Evolutionary conservation across 1,140 invertebrate genomes (phyloP).

Genomic region (Sycophila sp.): DNA sequence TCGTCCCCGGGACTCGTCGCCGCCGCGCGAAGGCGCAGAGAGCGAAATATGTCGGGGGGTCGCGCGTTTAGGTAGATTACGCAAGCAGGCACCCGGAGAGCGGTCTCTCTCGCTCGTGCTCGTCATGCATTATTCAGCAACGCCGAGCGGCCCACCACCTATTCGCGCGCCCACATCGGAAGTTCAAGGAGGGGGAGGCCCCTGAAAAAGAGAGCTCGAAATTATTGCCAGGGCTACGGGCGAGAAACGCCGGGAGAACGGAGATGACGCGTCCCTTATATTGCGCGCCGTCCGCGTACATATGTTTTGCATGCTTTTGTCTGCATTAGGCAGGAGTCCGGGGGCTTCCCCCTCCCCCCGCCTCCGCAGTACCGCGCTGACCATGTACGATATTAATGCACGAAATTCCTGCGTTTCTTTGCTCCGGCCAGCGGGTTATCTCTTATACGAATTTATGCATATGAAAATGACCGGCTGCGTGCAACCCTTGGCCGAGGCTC

Average conservation of each 20-base stretch:
- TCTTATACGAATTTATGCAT: background rate
- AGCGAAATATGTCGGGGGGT: slow-evolving; percentile 21
- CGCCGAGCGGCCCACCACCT: too few species aligned
- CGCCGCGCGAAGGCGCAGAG: background rate
- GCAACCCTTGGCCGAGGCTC: background rate
- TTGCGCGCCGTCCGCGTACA: background rate
- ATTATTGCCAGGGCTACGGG: slow-evolving; percentile 12
- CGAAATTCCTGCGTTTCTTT: background rate
- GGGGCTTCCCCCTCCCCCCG: too few species aligned
- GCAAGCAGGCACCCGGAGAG: background rate
- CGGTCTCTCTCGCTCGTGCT: background rate
- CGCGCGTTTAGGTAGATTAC: slow-evolving; percentile 30
- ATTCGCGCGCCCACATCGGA: background rate
- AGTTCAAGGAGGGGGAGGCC: too few species aligned
- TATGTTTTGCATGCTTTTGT: slow-evolving; percentile 17
- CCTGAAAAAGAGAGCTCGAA: slow-evolving; percentile 1
- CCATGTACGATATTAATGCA: slow-evolving; percentile 42
- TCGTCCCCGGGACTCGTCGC: slow-evolving; percentile 8
- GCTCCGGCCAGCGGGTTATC: background rate
- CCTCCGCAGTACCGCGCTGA: slow-evolving; percentile 40
- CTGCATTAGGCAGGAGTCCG: background rate
- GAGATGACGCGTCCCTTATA: slow-evolving; percentile 5
- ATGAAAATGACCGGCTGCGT: background rate
- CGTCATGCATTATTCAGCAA: slow-evolving; percentile 29
- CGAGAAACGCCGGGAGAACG: too few species aligned